Evolutionary conservation across 2,888 invertebrate genomes (phyloP).

Genomic region (Drosophila acutilabella): DNA sequence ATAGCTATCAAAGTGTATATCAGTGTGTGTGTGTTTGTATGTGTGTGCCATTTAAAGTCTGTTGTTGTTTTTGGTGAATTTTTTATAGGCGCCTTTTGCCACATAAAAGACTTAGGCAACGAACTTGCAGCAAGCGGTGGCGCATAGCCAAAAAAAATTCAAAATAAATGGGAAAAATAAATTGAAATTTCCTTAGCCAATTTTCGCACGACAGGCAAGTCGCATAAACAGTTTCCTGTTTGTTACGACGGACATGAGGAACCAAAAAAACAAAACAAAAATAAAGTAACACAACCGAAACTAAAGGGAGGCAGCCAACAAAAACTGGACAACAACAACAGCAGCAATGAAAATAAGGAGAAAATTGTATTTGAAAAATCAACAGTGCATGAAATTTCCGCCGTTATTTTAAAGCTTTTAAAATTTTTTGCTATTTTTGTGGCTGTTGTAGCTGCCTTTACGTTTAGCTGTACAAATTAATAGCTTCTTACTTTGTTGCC

Average conservation of each 20-base stretch:
- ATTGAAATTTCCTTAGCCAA: slow-evolving; percentile 71
- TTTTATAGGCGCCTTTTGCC: slow-evolving; percentile 27
- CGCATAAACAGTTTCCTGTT: slow-evolving; percentile 69
- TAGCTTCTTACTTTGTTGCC: slow-evolving; percentile 23
- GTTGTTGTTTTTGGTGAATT: slow-evolving; percentile 10
- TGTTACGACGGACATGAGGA: slow-evolving; percentile 65
- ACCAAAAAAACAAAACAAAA: slow-evolving; percentile 12
- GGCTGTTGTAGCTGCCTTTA: slow-evolving; percentile 9
- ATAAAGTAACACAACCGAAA: neutral
- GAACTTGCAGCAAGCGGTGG: slow-evolving; percentile 50
- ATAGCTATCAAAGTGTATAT: neutral
- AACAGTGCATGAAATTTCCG: slow-evolving; percentile 71
- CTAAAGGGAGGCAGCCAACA: slow-evolving; percentile 59
- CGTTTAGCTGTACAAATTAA: slow-evolving; percentile 25
- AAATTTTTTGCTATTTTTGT: neutral
- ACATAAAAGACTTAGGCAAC: slow-evolving; percentile 68
- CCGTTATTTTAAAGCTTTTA: slow-evolving; percentile 46
- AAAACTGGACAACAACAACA: slow-evolving; percentile 41
- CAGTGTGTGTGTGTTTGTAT: slow-evolving; percentile 2
- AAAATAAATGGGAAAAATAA: slow-evolving; percentile 30
- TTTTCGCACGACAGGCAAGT: slow-evolving; percentile 64
- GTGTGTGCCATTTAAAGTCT: slow-evolving; percentile 29
- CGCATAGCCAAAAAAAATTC: slow-evolving; percentile 25
- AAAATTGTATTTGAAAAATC: slow-evolving; percentile 44
- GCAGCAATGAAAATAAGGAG: slow-evolving; percentile 9